phyloP scores from a whole-genome alignment of 2,113 vertebrate genomes.

The Corydoras maculifer region DNA sequence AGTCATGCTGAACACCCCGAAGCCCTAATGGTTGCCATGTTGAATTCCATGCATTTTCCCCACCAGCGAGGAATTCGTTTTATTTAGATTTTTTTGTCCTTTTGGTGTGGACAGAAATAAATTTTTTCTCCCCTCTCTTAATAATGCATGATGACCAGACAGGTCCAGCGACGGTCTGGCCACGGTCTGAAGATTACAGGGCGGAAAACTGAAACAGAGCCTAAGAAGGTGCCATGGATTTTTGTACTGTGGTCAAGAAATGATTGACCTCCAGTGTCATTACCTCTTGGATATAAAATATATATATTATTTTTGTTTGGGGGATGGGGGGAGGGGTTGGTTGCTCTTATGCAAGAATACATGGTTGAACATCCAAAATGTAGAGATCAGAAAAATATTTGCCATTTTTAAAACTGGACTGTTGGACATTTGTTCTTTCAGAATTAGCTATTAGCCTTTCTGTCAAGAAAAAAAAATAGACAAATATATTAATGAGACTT shows the following conservation, averaged over 20 bases:
- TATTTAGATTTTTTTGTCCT: constrained; percentile 18
- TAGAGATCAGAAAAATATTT: constrained; percentile 58
- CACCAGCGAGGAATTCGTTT: constrained; percentile 35
- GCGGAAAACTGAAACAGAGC: constrained; percentile 66
- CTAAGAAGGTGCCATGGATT: constrained; percentile 66
- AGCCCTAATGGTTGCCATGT: constrained; percentile 71
- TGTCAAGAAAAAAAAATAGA: constrained; percentile 47
- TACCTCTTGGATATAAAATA: background rate
- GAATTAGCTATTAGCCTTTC: constrained; percentile 50
- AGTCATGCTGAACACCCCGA: constrained; percentile 79
- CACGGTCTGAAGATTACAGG: constrained; percentile 44
- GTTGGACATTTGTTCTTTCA: constrained; percentile 49
- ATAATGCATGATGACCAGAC: constrained; percentile 4
- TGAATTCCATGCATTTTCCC: constrained; percentile 46
- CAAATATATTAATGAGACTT: constrained; percentile 47
- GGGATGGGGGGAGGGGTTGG: no score
- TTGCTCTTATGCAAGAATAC: constrained; percentile 57
- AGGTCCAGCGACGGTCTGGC: constrained; percentile 23
- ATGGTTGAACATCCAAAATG: constrained; percentile 68
- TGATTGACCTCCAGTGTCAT: background rate
- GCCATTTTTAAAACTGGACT: constrained; percentile 48
- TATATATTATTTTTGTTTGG: no score
- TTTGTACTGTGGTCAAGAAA: background rate
- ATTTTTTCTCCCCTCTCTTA: constrained; percentile 47
- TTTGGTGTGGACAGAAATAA: constrained; percentile 29